Evolutionary conservation across 53 echinoderm and acorn worm species (phyloP).

Genomic region (Temnopleurus reevesii): DNA sequence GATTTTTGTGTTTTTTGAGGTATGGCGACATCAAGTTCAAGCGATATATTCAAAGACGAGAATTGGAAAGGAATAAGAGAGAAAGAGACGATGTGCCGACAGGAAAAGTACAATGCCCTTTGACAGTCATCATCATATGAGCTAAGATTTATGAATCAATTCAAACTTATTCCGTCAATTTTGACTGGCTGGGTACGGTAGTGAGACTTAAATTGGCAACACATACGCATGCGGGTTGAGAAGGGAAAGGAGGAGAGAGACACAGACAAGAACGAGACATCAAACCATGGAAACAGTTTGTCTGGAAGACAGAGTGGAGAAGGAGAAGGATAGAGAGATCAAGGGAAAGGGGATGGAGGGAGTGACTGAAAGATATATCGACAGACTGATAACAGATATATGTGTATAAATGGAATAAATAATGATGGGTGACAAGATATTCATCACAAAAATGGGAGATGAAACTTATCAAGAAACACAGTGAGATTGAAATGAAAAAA

Average conservation of each 20-base stretch:
- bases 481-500: background rate
- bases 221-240: background rate
- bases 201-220: slow-evolving; percentile 34
- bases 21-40: slow-evolving; percentile 40
- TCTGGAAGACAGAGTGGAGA: background rate
- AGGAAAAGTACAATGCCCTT: slow-evolving; percentile 50
- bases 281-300: background rate
- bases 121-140: slow-evolving; percentile 32
- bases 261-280: background rate
- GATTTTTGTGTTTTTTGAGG: slow-evolving; percentile 26
- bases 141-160: slow-evolving; percentile 61
- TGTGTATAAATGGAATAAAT: too few relatives aligned
- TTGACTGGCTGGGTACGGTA: background rate
- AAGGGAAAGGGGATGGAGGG: background rate
- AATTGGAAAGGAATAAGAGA: background rate
- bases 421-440: too few relatives aligned
- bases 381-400: too few relatives aligned
- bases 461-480: too few relatives aligned
- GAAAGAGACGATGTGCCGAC: slow-evolving; percentile 20
- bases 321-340: background rate
- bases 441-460: too few relatives aligned
- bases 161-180: slow-evolving; percentile 36
- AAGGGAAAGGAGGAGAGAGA: background rate
- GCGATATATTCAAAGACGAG: slow-evolving; percentile 16
- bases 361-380: too few relatives aligned